Percentiles rank a stretch among this genome's conserved stretches.
Evolutionary conservation across 1,140 invertebrate genomes (phyloP).

Genomic region (Drosophila littoralis): DNA sequence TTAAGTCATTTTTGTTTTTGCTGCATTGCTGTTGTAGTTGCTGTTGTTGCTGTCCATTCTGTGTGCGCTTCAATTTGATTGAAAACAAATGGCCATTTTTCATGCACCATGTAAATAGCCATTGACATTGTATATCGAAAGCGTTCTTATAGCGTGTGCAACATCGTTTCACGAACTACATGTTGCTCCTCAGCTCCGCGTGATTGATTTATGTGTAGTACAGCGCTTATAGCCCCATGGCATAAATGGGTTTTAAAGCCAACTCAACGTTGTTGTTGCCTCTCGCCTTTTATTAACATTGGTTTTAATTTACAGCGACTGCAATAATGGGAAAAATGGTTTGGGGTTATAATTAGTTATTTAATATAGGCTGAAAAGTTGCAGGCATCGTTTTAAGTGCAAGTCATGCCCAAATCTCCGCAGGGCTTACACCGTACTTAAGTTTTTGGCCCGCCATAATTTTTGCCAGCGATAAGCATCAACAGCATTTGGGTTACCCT

Average conservation of each 20-base stretch:
- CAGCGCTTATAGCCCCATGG: not conserved
- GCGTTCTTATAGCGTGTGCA: conserved; percentile 22
- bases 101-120: conserved; percentile 71
- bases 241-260: conserved; percentile 6
- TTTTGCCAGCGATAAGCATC: conserved; percentile 72
- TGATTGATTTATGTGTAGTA: conserved; percentile 62
- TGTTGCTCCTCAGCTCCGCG: conserved; percentile 37
- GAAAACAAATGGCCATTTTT: conserved; percentile 68
- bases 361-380: conserved; percentile 29
- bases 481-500: conserved; percentile 44
- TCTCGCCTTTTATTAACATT: conserved; percentile 63
- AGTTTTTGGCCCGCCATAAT: conserved; percentile 55
- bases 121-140: conserved; percentile 59
- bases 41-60: conserved; percentile 44
- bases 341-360: conserved; percentile 72
- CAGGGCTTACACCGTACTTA: conserved; percentile 69
- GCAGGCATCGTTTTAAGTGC: conserved; percentile 30
- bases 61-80: conserved; percentile 56
- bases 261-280: conserved; percentile 23
- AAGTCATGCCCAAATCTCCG: conserved; percentile 26
- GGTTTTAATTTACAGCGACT: conserved; percentile 51
- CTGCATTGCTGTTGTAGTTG: conserved; percentile 19
- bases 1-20: conserved; percentile 48
- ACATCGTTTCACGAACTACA: conserved; percentile 50
- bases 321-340: conserved; percentile 45